phyloP scores from a whole-genome alignment of 2,888 invertebrate genomes.

The Hofmannophila pseudospretella region DNA sequence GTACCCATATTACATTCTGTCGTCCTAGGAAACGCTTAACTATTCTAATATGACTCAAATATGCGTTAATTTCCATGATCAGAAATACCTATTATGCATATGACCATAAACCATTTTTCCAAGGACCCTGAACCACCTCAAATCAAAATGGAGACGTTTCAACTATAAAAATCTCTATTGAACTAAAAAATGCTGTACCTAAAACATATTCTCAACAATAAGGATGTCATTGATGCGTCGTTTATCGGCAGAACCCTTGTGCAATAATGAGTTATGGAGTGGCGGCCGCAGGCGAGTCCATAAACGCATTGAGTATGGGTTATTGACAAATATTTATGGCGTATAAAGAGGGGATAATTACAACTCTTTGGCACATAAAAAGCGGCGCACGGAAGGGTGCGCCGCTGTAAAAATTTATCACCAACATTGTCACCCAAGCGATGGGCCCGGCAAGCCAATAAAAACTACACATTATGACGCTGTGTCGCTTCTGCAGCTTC shows the following conservation, averaged over 20 bases:
- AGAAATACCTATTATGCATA: no score
- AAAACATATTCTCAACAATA: conserved; percentile 30
- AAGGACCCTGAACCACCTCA: no score
- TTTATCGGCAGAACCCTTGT: conserved; percentile 56
- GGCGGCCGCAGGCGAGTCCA: conserved; percentile 65
- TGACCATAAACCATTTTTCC: no score
- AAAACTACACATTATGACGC: conserved; percentile 10
- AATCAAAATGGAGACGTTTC: no score
- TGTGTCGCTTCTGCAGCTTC: background rate
- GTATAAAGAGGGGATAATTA: conserved; percentile 76
- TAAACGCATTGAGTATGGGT: conserved; percentile 72
- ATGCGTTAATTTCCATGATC: no score
- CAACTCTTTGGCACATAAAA: conserved; percentile 76
- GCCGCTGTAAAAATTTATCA: conserved; percentile 66
- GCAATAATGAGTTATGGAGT: conserved; percentile 68
- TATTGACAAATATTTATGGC: conserved; percentile 77
- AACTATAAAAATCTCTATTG: no score
- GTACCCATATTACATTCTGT: no score
- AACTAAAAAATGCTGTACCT: no score
- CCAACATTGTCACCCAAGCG: conserved; percentile 46
- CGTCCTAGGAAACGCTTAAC: no score
- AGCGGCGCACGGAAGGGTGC: conserved; percentile 63
- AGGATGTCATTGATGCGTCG: conserved; percentile 43
- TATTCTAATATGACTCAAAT: no score
- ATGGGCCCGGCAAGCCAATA: conserved; percentile 7